These are phyloP conservation scores for Tromatobia lineatoria DNA, from an alignment of 2,888 invertebrate genomes.

Conservation along the genomic window DNA sequence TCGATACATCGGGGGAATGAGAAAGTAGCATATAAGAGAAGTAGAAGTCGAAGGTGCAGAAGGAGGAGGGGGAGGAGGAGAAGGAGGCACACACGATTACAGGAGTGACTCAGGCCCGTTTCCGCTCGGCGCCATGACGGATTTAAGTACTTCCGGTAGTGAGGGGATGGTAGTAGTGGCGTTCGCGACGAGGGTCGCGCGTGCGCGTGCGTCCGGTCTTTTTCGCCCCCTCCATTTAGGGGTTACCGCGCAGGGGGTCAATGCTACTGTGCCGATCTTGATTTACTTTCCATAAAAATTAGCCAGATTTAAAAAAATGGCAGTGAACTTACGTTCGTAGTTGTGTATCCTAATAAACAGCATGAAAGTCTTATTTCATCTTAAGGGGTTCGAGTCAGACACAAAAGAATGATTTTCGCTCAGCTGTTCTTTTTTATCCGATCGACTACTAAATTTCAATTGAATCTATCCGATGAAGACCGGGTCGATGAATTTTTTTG, in stretches of 20 bases:
- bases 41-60: constrained; percentile 46
- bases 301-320: background rate
- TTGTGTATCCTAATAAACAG: background rate
- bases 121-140: constrained; percentile 83
- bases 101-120: constrained; percentile 82
- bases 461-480: too few species aligned
- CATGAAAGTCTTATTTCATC: background rate
- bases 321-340: background rate
- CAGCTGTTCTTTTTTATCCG: too few species aligned
- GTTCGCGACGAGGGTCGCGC: constrained; percentile 73
- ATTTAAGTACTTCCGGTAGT: constrained; percentile 82
- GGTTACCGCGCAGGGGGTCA: constrained; percentile 65
- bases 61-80: constrained; percentile 75
- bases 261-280: constrained; percentile 58
- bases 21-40: constrained; percentile 39
- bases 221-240: constrained; percentile 56
- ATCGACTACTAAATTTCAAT: too few species aligned
- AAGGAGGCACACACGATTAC: constrained; percentile 80
- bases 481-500: too few species aligned
- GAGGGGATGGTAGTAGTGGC: constrained; percentile 47
- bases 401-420: too few species aligned
- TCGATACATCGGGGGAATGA: constrained; percentile 55
- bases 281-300: constrained; percentile 56
- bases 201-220: constrained; percentile 75
- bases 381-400: too few species aligned